Base-by-base conservation (phyloP, 2,888 invertebrate genomes). In the Volucella zonaria region DNA sequence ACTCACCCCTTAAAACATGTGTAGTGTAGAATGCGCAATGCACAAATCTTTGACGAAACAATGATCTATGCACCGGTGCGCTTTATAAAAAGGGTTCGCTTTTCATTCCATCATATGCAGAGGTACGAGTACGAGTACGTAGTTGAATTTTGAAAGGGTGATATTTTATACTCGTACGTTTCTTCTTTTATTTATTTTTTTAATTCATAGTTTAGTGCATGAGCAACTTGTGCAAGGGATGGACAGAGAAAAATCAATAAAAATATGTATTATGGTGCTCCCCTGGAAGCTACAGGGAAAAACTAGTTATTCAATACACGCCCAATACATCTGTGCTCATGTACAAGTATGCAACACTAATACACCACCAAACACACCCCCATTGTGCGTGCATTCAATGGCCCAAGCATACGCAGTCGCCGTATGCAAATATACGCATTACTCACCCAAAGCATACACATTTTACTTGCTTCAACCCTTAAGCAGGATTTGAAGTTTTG, bases 351-450 rank as follows among this genome's bases (percentile, higher is more conserved):
- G 82, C 78, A 77, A 31, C 76, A 74, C 66, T 54, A 70, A 81
- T 51, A 80, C 81, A 81, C 23, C 59, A 64, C n/a, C 23, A 45
- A 59, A 58, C 45, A 81, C 76, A 85, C 76, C 77, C 81, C 81
- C 81, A 81, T 73, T 77, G 85, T 77, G 81, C 76, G 81, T 85
- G 85, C 85, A 85, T 85, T 81, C 71, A 58, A 81, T 73, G 62
- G 61, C 61, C 71, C 68, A 61, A 77, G 73, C 85, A 81, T 64
- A 85, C 85, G 85, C 85, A 85, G 85, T 77, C 85, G 85, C 85
- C 66, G 83, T 79, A 83, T 83, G 83, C 83, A 83, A 83, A 83
- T 83, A 82, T 68, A 75, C 75, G 75, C 76, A 76, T 67, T 77
- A 62, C 64, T 67, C 73, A 64, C 38, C 49, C 59, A 56, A 61